A percentile compares a stretch with the other conserved stretches of the same genome.
These are phyloP conservation scores for Plutomurus gul DNA, from an alignment of 1,140 invertebrate species.

Conservation along the genomic window DNA sequence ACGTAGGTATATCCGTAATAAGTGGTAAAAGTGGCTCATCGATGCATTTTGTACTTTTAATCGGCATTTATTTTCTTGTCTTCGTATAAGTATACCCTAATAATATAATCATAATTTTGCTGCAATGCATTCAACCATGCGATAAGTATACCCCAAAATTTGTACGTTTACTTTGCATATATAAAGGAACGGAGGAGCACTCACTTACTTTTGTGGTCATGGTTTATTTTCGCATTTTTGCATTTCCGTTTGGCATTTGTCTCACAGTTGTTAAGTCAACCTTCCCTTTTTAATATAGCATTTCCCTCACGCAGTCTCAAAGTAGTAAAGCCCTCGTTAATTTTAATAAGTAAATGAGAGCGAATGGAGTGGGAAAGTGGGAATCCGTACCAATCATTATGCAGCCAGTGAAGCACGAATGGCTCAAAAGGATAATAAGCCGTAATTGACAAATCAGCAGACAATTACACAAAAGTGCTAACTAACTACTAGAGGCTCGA, in stretches of 20 bases:
- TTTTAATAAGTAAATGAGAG: conserved; percentile 28
- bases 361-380: no score
- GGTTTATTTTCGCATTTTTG: not conserved
- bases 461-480: not conserved
- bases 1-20: no score
- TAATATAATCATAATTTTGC: no score
- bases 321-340: not conserved
- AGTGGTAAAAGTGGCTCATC: no score
- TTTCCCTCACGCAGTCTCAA: not conserved
- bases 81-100: no score
- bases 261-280: not conserved
- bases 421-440: not conserved
- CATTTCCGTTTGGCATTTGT: not conserved
- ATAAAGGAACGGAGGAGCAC: no score
- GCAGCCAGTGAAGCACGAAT: not conserved
- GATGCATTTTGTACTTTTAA: no score
- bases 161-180: no score
- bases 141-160: no score
- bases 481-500: no score
- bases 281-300: not conserved
- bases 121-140: no score
- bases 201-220: not conserved
- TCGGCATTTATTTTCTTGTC: no score
- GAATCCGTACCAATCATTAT: conserved; percentile 1
- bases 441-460: conserved; percentile 1